A percentile compares a stretch with the other conserved stretches of the same genome.
Conservation (phyloP, 1,140 invertebrate species). For the Drosophila ohnishii region DNA sequence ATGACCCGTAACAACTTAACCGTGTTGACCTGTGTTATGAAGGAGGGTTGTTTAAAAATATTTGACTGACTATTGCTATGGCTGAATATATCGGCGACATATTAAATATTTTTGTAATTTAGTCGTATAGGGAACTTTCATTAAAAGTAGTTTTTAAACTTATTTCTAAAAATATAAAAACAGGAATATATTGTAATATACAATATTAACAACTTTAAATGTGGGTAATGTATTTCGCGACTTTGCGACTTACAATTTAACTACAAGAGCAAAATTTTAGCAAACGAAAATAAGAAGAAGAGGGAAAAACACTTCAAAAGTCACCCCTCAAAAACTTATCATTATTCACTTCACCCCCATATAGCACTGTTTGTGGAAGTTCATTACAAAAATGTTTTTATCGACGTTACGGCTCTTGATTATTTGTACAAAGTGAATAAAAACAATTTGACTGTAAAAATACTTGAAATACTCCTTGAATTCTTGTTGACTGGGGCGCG, state of each 20-base stretch:
- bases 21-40: too few species aligned
- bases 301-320: constrained; percentile 12
- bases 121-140: too few species aligned
- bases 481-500: constrained; percentile 48
- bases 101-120: too few species aligned
- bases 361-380: constrained; percentile 18
- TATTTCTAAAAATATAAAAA: too few species aligned
- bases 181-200: too few species aligned
- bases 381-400: constrained; percentile 55
- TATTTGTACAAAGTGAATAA: constrained; percentile 76
- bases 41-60: too few species aligned
- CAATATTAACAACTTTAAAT: background rate
- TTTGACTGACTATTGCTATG: too few species aligned
- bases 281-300: background rate
- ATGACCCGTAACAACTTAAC: too few species aligned
- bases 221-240: constrained; percentile 20
- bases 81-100: too few species aligned
- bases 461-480: constrained; percentile 73
- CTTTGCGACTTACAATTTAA: constrained; percentile 31
- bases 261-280: constrained; percentile 15
- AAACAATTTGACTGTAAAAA: constrained; percentile 81
- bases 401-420: constrained; percentile 54
- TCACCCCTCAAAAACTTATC: constrained; percentile 50
- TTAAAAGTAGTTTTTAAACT: too few species aligned
- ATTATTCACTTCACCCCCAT: constrained; percentile 33